Percentiles rank a stretch among this genome's conserved stretches.
phyloP scores from a whole-genome alignment of 2,888 invertebrate genomes.

The Druceiella hillmani region DNA sequence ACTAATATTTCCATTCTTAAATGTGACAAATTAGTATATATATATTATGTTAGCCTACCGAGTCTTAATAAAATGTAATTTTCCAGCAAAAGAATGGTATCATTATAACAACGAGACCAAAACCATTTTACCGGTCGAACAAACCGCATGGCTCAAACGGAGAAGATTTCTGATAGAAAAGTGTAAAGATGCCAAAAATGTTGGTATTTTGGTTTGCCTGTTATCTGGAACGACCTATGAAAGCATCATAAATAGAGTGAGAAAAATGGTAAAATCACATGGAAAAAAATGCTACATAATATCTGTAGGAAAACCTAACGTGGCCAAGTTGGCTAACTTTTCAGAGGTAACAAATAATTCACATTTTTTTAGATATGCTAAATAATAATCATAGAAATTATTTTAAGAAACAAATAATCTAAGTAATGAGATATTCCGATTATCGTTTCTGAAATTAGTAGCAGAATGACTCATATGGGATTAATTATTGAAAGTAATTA shows the following conservation, averaged over 20 bases:
- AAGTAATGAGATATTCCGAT: too few species aligned
- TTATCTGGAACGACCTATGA: slow-evolving; percentile 77
- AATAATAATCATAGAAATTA: too few species aligned
- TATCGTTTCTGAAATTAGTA: too few species aligned
- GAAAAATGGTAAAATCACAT: slow-evolving; percentile 63
- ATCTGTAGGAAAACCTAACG: slow-evolving; percentile 91
- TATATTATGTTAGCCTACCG: not conserved
- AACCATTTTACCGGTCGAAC: slow-evolving; percentile 37
- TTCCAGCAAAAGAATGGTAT: slow-evolving; percentile 53
- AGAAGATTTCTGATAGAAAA: slow-evolving; percentile 83
- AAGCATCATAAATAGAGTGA: slow-evolving; percentile 67
- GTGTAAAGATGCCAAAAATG: slow-evolving; percentile 80
- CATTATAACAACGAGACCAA: slow-evolving; percentile 45
- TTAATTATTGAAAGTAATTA: too few species aligned
- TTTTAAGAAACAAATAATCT: too few species aligned
- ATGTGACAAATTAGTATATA: not conserved
- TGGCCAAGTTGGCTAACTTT: slow-evolving; percentile 93
- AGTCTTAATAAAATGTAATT: too few species aligned
- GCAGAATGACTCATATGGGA: too few species aligned
- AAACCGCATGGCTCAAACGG: slow-evolving; percentile 61
- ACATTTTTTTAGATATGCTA: too few species aligned
- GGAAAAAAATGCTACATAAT: slow-evolving; percentile 88
- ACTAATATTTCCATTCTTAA: too few species aligned
- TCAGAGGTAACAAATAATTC: slow-evolving; percentile 77
- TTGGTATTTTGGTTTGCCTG: slow-evolving; percentile 90